phyloP scores from a whole-genome alignment of 1,140 invertebrate genomes.

The Wasmannia auropunctata region DNA sequence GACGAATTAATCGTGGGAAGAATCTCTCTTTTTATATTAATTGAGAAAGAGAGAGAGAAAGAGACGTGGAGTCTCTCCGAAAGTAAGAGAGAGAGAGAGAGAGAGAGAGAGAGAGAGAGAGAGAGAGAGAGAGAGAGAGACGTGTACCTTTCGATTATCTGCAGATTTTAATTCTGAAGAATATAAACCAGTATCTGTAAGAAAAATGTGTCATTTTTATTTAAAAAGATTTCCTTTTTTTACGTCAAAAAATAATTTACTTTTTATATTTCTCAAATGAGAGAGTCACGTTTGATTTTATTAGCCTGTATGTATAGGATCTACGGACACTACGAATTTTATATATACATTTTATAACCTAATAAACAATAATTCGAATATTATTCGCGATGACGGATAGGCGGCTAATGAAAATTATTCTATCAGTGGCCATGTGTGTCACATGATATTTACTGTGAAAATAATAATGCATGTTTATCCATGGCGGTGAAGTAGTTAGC shows the following conservation, averaged over 20 bases:
- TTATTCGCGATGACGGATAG: not conserved
- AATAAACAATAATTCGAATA: constrained; percentile 26
- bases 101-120: no score
- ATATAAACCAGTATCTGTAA: not conserved
- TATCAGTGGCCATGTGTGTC: not conserved
- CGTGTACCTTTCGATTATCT: not conserved
- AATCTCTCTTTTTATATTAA: not conserved
- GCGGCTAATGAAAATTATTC: constrained; percentile 42
- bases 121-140: no score
- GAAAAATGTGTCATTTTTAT: not conserved
- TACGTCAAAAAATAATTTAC: not conserved
- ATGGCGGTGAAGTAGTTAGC: constrained; percentile 51
- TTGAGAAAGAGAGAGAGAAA: no score
- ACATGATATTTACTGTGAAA: constrained; percentile 36
- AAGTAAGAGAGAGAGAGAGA: no score
- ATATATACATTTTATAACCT: not conserved
- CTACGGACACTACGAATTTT: not conserved
- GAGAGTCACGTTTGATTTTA: not conserved
- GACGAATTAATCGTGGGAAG: constrained; percentile 52
- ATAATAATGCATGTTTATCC: constrained; percentile 42
- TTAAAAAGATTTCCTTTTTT: not conserved
- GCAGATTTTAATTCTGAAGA: not conserved
- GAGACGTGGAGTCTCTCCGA: no score
- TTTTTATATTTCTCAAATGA: not conserved
- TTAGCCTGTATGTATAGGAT: not conserved